Base-by-base conservation (phyloP, 2,888 invertebrate species). In the Aleiodes leptofemur region DNA sequence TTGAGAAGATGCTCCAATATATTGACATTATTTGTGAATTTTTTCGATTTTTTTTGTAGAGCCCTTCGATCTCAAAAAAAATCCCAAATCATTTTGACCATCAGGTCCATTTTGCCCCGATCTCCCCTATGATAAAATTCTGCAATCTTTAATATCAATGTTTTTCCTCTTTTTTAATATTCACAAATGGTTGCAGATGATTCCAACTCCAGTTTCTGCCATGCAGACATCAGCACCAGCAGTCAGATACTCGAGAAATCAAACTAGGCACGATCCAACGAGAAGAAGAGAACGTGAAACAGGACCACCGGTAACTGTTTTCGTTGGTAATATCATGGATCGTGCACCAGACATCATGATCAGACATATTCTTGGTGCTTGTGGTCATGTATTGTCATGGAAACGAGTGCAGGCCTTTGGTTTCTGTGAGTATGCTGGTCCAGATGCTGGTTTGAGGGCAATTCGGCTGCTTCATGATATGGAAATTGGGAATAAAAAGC, bases 401-500 rank as follows among this genome's bases (percentile, higher is more conserved):
- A 99, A 99, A 90, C 93, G 99, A 77, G 98, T 99, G 16, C 97
- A 97, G 88, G 97, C 97, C 1, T 99, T 99, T 90, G 99, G 99
- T 9, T 99, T 99, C 91, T 98, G 98, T 91, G 99, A 99, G 91
- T 97, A 97, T 90, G 97, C 96, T 81, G 95, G 96, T 76, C 98
- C 99, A 16, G 98, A 98, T 90, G 96, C 98, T 23, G 99, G 98
- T 55, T 91, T 99, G 82, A 92, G 99, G 80, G 98, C 98, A 81
- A 97, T 99, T 79, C 91, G 97, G 59, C 91, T 99, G 80, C 92
- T 99, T 43, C 97, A 98, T 90, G 97, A 97, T 84, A 94, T 97
- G 90, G 94, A 95, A 89, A 94, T 99, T 70, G 97, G 96, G 74
- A 98, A 97, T 82, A 98, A 97, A 90, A 95, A 95, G 86, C 92